These are phyloP conservation scores for Paralichthys olivaceus DNA, from an alignment of 2,113 vertebrate genomes.

Conservation along the genomic window DNA sequence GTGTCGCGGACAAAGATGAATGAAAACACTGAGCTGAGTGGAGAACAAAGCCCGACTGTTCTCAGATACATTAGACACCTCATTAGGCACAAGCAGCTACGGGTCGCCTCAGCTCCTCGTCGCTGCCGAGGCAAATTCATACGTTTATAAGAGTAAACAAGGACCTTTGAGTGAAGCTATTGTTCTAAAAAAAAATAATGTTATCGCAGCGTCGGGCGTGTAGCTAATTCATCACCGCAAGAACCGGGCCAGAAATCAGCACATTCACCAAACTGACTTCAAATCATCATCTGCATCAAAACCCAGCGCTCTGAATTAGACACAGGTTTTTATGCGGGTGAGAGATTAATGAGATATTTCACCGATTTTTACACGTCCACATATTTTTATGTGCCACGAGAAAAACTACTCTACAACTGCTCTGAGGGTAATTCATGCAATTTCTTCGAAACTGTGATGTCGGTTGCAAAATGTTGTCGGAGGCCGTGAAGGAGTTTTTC, in stretches of 20 bases:
- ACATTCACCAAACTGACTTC: not conserved
- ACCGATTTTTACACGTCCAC: too few species aligned
- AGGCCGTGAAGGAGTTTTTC: not conserved
- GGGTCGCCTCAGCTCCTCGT: slow-evolving; percentile 35
- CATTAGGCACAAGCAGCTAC: slow-evolving; percentile 65
- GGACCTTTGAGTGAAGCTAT: slow-evolving; percentile 27
- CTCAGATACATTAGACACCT: slow-evolving; percentile 64
- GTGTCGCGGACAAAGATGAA: slow-evolving; percentile 10
- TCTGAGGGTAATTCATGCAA: not conserved
- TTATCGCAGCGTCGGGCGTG: not conserved
- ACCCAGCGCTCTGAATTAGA: not conserved
- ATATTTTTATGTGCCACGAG: not conserved
- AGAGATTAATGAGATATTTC: too few species aligned
- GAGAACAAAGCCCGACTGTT: slow-evolving; percentile 36
- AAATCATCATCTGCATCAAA: not conserved
- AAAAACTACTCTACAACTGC: too few species aligned
- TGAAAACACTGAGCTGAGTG: slow-evolving; percentile 9
- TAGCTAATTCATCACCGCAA: slow-evolving; percentile 32
- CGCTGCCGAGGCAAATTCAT: slow-evolving; percentile 31
- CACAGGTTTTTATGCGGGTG: too few species aligned
- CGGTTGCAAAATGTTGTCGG: not conserved
- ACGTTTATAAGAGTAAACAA: slow-evolving; percentile 64
- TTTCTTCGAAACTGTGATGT: not conserved
- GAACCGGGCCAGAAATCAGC: not conserved
- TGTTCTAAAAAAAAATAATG: slow-evolving; percentile 23